These are phyloP conservation scores for Sarcophaga variegata DNA, from an alignment of 2,888 invertebrate species.

Conservation along the genomic window DNA sequence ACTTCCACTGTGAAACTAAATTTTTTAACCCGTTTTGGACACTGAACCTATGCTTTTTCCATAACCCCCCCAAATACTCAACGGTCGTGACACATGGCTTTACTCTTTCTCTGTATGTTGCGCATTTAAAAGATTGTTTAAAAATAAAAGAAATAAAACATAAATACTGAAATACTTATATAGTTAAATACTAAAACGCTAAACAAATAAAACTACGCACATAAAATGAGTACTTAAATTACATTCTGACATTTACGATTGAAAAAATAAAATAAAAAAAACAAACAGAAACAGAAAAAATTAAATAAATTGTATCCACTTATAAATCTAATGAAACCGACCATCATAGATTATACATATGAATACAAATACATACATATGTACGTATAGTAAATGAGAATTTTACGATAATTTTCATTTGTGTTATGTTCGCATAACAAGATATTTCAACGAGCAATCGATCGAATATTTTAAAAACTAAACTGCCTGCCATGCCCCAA, in stretches of 20 bases:
- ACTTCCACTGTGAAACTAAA: no score
- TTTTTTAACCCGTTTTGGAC: no score
- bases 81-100: no score
- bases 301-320: neutral
- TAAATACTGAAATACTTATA: no score
- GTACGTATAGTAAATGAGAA: neutral
- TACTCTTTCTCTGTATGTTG: no score
- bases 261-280: conserved; percentile 52
- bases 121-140: no score
- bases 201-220: conserved; percentile 54
- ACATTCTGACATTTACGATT: conserved; percentile 79
- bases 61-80: no score
- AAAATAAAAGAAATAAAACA: no score
- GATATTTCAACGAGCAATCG: conserved; percentile 71
- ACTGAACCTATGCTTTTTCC: no score
- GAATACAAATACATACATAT: neutral
- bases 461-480: conserved; percentile 37
- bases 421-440: conserved; percentile 68
- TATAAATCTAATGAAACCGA: neutral
- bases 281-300: neutral
- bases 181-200: neutral
- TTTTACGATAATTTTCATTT: conserved; percentile 78
- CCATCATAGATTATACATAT: neutral
- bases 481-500: neutral
- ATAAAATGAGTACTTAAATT: conserved; percentile 75